Evolutionary conservation across 2,113 vertebrate species (phyloP).

Genomic region (Bolborhynchus lineola): DNA sequence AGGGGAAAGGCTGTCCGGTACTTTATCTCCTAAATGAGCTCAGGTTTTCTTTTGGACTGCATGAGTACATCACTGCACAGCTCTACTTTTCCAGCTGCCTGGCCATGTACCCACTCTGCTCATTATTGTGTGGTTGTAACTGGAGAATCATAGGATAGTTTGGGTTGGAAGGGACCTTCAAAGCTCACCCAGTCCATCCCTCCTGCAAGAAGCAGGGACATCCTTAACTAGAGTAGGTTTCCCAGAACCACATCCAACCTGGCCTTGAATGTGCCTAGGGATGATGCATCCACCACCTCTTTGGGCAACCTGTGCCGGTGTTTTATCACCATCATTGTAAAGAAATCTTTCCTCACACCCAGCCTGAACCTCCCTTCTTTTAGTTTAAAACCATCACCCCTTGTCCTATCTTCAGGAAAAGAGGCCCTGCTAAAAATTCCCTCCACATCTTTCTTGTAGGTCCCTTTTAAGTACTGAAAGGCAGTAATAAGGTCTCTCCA

Average conservation of each 20-base stretch:
- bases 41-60: not conserved
- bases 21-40: not conserved
- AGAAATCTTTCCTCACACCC: too few relatives aligned
- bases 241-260: not conserved
- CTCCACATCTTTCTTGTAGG: not conserved
- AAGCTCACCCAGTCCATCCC: too few relatives aligned
- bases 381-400: not conserved
- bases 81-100: not conserved
- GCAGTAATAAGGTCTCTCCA: not conserved
- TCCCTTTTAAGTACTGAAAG: not conserved
- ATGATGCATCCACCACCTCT: not conserved
- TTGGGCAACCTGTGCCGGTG: too few relatives aligned
- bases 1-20: not conserved
- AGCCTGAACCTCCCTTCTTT: not conserved
- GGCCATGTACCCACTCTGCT: not conserved
- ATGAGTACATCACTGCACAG: not conserved
- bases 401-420: not conserved
- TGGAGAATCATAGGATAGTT: too few relatives aligned
- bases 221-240: too few relatives aligned
- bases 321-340: too few relatives aligned
- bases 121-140: not conserved
- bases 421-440: not conserved
- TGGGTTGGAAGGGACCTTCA: too few relatives aligned
- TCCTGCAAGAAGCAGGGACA: too few relatives aligned
- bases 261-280: not conserved